Evolutionary conservation across 2,797 vertebrate genomes (phyloP), one percentile per base, ranked within the genome.

Genomic region (Alca torda): DNA sequence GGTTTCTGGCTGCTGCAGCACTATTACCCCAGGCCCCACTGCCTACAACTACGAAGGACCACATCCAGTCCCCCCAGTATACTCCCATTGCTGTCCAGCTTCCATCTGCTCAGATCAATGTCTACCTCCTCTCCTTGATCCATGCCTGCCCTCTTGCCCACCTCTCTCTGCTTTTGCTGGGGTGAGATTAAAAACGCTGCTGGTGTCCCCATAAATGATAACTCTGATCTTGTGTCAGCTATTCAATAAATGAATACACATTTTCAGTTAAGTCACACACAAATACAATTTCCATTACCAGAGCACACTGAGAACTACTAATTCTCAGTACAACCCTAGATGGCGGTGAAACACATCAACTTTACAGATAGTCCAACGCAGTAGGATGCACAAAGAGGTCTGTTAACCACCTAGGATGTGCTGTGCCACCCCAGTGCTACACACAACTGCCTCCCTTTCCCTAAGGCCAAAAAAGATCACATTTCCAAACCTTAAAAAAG

Each of bases 1-100:
- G 14, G 31, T 1, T 17, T 11, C 30, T 69, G 59, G 50, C 70
- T 26, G 26, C 31, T 70, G 85, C 7, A 87, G 43, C 65, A 20
- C 18, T 43, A 21, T 9, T 12, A 21, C 14, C 37, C 59, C 10
- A 26, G 7, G 46, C 5, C 10, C 20, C 4, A 0, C 14, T 46
- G 76, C 43, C 50, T 10, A 53, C 0, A 0, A 31, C 35, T 23
- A 39, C 1, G 0, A n/a, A 51, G 39, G 39, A 67, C 26, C 21
- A 43, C 2, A 2, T n/a, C n/a, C 81, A 82, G 53, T 28, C 9
- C 15, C 15, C 25, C 57, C 83, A 70, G 74, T 25, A 17, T 19
- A 4, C 9, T 39, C 31, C 4, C n/a, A 9, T n/a, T 19, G 14
- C 16, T 25, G 16, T 6, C 37, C 65, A 59, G 54, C 21, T 59